These are phyloP conservation scores for Clavelina lepadiformis DNA, from an alignment of 23 tunicate genomes.

Conservation along the genomic window DNA sequence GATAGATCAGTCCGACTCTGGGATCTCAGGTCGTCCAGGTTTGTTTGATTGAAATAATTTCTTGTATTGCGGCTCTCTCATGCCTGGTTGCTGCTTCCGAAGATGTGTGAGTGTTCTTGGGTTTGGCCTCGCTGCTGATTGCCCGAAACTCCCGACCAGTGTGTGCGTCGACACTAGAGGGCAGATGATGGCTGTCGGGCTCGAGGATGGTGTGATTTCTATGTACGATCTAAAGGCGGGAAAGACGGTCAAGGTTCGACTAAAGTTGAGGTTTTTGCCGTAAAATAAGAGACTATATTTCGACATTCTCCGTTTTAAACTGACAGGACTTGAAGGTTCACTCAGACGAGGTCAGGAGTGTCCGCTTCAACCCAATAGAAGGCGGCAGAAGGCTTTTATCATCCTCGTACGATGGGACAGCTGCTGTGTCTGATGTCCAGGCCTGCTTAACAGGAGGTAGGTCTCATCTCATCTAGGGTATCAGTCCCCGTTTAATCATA, in stretches of 20 bases:
- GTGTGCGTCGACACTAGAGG: conserved; percentile 61
- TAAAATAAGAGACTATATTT: background rate
- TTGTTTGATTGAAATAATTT: background rate
- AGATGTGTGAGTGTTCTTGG: conserved; percentile 75
- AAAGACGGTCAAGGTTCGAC: conserved; percentile 26
- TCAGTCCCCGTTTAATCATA: too few species aligned
- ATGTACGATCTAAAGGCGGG: conserved; percentile 57
- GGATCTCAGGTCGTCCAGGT: conserved; percentile 65
- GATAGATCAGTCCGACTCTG: conserved; percentile 67
- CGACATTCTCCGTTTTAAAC: background rate
- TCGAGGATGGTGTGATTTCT: conserved; percentile 33
- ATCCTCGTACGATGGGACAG: conserved; percentile 63
- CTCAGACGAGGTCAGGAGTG: conserved; percentile 61
- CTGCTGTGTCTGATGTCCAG: conserved; percentile 31
- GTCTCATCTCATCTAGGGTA: too few species aligned
- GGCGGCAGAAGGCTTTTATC: conserved; percentile 25
- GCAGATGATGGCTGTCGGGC: conserved; percentile 38
- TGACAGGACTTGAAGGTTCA: conserved; percentile 35
- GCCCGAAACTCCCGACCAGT: conserved; percentile 27
- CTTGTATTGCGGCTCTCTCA: background rate
- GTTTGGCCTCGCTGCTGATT: conserved; percentile 19
- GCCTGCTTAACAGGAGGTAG: too few species aligned
- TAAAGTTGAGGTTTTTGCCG: too few species aligned
- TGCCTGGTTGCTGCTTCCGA: background rate
- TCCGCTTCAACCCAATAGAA: conserved; percentile 54